These are phyloP conservation scores for Psilopsiagon aymara DNA, from an alignment of 2,113 vertebrate species.

Conservation along the genomic window DNA sequence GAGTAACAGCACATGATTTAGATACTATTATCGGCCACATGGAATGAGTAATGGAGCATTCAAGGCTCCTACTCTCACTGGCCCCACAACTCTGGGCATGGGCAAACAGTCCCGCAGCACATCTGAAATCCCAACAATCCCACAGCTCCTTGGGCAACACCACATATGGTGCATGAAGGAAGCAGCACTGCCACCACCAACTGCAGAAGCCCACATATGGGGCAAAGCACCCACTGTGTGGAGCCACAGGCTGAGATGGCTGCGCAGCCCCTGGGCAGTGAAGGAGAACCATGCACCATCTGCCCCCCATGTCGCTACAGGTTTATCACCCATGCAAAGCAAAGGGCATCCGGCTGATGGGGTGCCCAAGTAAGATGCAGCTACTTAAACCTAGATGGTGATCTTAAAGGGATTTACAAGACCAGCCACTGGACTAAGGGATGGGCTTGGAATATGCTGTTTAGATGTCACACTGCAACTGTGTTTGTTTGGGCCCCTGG, in stretches of 20 bases:
- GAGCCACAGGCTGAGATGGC: rapidly evolving
- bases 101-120: not conserved
- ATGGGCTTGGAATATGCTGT: not conserved
- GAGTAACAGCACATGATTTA: not conserved
- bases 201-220: rapidly evolving
- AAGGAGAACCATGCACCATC: rapidly evolving
- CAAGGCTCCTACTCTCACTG: not conserved
- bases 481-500: rapidly evolving
- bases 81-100: too few species aligned
- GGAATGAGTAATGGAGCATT: rapidly evolving
- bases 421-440: rapidly evolving
- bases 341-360: not conserved
- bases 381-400: not conserved
- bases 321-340: not conserved
- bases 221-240: not conserved
- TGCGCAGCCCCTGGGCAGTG: not conserved
- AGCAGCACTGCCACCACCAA: not conserved
- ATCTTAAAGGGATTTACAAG: not conserved
- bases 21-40: too few species aligned
- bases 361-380: not conserved
- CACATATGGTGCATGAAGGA: rapidly evolving
- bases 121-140: not conserved
- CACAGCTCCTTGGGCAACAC: rapidly evolving
- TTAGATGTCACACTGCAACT: not conserved
- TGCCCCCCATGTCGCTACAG: not conserved